Evolutionary conservation across 2,888 invertebrate genomes (phyloP).

Genomic region (Drosophila lutescens): DNA sequence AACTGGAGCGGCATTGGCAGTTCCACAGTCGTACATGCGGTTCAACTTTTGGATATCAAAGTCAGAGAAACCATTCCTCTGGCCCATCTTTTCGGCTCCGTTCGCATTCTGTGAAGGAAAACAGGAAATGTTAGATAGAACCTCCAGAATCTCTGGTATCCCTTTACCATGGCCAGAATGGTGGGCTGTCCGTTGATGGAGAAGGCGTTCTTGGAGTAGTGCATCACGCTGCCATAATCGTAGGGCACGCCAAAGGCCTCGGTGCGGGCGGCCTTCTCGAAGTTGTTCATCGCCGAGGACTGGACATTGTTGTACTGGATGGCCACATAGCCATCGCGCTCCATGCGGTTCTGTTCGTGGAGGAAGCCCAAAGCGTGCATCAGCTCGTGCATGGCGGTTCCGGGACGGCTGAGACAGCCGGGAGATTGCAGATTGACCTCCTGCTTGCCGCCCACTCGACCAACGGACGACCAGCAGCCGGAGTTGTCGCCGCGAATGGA

Average conservation of each 20-base stretch:
- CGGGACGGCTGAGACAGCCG: slow-evolving; percentile 88
- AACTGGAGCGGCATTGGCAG: slow-evolving; percentile 17
- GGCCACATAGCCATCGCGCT: slow-evolving; percentile 89
- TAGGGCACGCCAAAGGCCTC: slow-evolving; percentile 89
- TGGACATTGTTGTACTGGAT: slow-evolving; percentile 89
- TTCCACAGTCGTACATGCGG: slow-evolving; percentile 89
- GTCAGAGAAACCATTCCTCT: slow-evolving; percentile 90
- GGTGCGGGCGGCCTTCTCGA: slow-evolving; percentile 88
- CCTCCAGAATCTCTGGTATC: fast-evolving
- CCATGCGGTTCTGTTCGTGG: slow-evolving; percentile 92
- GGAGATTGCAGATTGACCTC: slow-evolving; percentile 91
- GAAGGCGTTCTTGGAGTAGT: slow-evolving; percentile 91
- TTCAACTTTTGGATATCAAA: slow-evolving; percentile 90
- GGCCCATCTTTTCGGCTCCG: slow-evolving; percentile 87
- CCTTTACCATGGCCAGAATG: slow-evolving; percentile 88
- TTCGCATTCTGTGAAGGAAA: slow-evolving; percentile 59
- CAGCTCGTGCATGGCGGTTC: slow-evolving; percentile 91
- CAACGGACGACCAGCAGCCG: slow-evolving; percentile 93
- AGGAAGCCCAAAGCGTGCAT: slow-evolving; percentile 92
- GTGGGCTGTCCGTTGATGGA: slow-evolving; percentile 89
- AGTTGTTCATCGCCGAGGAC: slow-evolving; percentile 88
- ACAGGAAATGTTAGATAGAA: background rate
- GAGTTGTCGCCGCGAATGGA: slow-evolving; percentile 88
- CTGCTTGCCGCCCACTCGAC: slow-evolving; percentile 87
- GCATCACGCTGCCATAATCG: slow-evolving; percentile 93